phyloP scores from a whole-genome alignment of 2,113 vertebrate species.

The Sceloporus undulatus region DNA sequence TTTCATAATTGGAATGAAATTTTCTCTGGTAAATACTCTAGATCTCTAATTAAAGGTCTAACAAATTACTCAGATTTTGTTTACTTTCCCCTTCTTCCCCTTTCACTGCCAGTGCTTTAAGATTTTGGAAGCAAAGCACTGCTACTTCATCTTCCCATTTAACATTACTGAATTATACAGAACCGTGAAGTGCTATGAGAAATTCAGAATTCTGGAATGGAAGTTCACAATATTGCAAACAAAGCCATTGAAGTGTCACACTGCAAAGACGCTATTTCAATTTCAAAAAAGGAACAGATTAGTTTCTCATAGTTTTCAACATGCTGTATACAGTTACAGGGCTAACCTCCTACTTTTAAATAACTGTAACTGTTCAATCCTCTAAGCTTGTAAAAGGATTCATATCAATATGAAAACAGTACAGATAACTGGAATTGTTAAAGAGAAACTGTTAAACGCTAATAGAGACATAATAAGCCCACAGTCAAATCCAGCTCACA shows the following conservation, averaged over 20 bases:
- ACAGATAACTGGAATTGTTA: too few species aligned
- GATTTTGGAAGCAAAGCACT: constrained; percentile 52
- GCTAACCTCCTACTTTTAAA: not conserved
- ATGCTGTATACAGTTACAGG: not conserved
- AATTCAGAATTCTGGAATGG: not conserved
- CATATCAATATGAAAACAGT: too few species aligned
- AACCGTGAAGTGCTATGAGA: constrained; percentile 6
- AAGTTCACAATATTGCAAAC: not conserved
- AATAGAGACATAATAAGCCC: too few species aligned
- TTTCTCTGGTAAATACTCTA: constrained; percentile 67
- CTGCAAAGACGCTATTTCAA: constrained; percentile 4
- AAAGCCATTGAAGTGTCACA: not conserved
- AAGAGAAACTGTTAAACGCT: too few species aligned
- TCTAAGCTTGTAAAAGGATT: too few species aligned
- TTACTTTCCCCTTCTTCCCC: constrained; percentile 48
- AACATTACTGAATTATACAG: not conserved
- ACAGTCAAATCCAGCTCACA: too few species aligned
- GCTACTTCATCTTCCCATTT: constrained; percentile 48
- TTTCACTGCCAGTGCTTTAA: constrained; percentile 52
- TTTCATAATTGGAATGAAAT: constrained; percentile 69
- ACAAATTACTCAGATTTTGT: constrained; percentile 60
- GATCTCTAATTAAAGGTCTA: constrained; percentile 71
- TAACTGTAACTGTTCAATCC: too few species aligned
- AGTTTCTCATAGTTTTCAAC: not conserved
- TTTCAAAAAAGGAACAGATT: not conserved